Conservation (phyloP, 2,888 invertebrate species). For the Sinohyriopsis cumingii region DNA sequence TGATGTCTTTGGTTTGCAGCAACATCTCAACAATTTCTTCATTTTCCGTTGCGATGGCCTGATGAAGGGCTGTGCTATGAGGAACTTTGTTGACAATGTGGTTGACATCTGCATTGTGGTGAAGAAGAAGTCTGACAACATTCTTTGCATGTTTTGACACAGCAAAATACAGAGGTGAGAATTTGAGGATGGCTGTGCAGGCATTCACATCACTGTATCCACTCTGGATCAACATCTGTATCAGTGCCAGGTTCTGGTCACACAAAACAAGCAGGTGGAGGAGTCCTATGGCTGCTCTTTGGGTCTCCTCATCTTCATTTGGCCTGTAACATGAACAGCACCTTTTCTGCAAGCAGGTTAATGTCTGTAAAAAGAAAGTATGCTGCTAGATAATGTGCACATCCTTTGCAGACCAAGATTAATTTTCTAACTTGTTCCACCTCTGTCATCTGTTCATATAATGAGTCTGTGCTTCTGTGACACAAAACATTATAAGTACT, state of each 20-base stretch:
- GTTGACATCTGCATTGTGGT: slow-evolving; percentile 44
- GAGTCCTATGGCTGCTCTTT: too few species aligned
- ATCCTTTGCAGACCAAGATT: too few species aligned
- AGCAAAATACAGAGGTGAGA: slow-evolving; percentile 47
- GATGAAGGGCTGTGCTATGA: slow-evolving; percentile 29
- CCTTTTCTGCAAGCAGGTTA: too few species aligned
- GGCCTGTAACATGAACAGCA: too few species aligned
- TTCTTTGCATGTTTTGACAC: slow-evolving; percentile 27
- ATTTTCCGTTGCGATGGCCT: slow-evolving; percentile 41
- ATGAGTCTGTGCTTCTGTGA: too few species aligned
- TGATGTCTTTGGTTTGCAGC: slow-evolving; percentile 26
- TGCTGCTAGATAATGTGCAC: too few species aligned
- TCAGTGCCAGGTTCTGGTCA: slow-evolving; percentile 3
- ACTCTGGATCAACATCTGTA: slow-evolving; percentile 13
- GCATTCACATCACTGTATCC: slow-evolving; percentile 33
- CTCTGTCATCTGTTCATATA: too few species aligned
- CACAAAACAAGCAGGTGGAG: too few species aligned
- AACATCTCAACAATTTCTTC: slow-evolving; percentile 40
- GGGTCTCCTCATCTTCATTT: too few species aligned
- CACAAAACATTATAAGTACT: too few species aligned
- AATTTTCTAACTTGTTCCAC: too few species aligned
- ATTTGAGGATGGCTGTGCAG: slow-evolving; percentile 19
- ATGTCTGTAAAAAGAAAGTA: too few species aligned
- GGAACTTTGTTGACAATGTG: slow-evolving; percentile 22
- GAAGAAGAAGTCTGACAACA: slow-evolving; percentile 41